Evolutionary conservation across 2,797 vertebrate genomes (phyloP).

Genomic region (Enteromius paludinosus): DNA sequence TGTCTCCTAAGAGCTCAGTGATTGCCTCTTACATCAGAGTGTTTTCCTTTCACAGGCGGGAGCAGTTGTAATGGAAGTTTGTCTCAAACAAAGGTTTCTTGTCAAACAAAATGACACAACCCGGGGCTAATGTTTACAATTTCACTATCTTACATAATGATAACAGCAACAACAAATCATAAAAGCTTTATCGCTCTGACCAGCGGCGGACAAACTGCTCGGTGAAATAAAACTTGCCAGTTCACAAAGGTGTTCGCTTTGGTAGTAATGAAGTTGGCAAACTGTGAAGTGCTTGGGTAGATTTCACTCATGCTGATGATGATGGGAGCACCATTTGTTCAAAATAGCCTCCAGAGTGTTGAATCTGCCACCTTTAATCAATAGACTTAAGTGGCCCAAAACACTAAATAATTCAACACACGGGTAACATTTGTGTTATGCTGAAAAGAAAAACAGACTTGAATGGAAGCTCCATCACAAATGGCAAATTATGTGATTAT

Average conservation of each 20-base stretch:
- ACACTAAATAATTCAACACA: slow-evolving; percentile 36
- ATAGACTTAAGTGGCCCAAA: slow-evolving; percentile 39
- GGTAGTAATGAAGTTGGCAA: slow-evolving; percentile 62
- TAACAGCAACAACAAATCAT: slow-evolving; percentile 62
- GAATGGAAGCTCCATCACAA: slow-evolving; percentile 16
- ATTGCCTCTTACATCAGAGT: slow-evolving; percentile 63
- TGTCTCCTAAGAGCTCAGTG: slow-evolving; percentile 57
- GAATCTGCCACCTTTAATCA: slow-evolving; percentile 56
- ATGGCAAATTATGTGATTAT: not conserved
- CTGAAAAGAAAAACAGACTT: slow-evolving; percentile 11
- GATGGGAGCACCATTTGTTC: slow-evolving; percentile 74
- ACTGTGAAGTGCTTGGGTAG: slow-evolving; percentile 54
- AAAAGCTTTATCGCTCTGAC: slow-evolving; percentile 64
- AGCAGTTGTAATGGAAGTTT: slow-evolving; percentile 61
- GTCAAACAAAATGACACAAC: slow-evolving; percentile 59
- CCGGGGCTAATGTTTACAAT: slow-evolving; percentile 61
- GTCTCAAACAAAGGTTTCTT: slow-evolving; percentile 62
- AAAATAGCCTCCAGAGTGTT: slow-evolving; percentile 54
- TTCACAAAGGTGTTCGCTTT: slow-evolving; percentile 60
- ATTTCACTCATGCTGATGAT: slow-evolving; percentile 58
- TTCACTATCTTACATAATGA: slow-evolving; percentile 59
- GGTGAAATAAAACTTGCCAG: slow-evolving; percentile 52
- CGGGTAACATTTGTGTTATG: slow-evolving; percentile 49
- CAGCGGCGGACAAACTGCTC: slow-evolving; percentile 61
- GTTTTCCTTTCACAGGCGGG: slow-evolving; percentile 61